Evolutionary conservation across 2,113 vertebrate species (phyloP).

Genomic region (Taxidea taxus): DNA sequence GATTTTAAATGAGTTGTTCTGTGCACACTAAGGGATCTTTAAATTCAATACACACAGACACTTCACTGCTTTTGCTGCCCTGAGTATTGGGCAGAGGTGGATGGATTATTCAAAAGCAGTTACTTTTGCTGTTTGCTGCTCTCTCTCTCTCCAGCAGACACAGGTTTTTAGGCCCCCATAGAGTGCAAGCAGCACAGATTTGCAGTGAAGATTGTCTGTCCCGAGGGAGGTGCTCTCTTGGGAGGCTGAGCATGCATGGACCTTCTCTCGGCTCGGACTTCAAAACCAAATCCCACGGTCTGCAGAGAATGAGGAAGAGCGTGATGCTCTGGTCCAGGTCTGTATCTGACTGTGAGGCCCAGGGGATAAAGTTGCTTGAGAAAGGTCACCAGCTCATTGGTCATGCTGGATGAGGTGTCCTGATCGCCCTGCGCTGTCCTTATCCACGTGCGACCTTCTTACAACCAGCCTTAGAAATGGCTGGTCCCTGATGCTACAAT

Average conservation of each 20-base stretch:
- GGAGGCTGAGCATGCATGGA: neutral
- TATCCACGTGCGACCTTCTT: neutral
- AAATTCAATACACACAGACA: neutral
- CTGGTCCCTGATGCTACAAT: too few relatives aligned
- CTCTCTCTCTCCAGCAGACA: too few relatives aligned
- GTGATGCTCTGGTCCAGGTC: neutral
- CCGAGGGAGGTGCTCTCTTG: too few relatives aligned
- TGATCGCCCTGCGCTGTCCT: neutral
- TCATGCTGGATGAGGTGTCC: too few relatives aligned
- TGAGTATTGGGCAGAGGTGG: neutral
- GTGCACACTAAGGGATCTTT: neutral
- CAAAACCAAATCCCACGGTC: neutral
- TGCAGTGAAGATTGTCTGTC: neutral
- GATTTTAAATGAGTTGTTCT: neutral
- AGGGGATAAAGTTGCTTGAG: neutral
- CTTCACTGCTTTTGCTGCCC: neutral
- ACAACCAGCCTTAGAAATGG: neutral
- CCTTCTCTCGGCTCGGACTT: neutral
- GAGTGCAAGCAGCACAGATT: too few relatives aligned
- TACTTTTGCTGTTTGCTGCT: neutral
- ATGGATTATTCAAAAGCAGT: neutral
- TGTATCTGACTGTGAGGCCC: neutral
- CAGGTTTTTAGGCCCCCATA: neutral
- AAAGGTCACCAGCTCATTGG: rapidly evolving
- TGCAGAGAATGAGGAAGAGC: too few relatives aligned